Conservation (phyloP, 2,888 invertebrate genomes). For the Strigamia crassipes region DNA sequence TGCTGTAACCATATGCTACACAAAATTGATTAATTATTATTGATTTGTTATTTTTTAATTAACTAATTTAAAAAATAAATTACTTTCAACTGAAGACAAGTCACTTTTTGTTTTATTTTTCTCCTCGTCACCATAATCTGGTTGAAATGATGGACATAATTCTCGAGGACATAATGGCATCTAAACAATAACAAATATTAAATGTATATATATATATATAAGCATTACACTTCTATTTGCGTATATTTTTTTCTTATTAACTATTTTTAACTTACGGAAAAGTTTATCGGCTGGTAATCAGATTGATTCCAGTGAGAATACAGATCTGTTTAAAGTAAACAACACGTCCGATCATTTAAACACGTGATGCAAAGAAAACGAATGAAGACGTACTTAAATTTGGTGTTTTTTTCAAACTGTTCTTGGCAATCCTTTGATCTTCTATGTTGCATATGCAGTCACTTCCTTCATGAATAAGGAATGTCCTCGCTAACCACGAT, state of each 20-base stretch:
- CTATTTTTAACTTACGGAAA: neutral
- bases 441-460: neutral
- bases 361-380: neutral
- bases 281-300: neutral
- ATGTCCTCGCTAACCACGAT: constrained; percentile 16
- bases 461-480: constrained; percentile 22
- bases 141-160: neutral
- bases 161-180: neutral
- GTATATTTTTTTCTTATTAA: no score
- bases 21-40: neutral
- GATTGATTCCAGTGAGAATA: neutral
- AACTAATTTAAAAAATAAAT: no score
- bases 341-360: neutral
- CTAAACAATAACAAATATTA: neutral
- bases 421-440: neutral
- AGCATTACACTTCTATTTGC: no score
- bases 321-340: neutral
- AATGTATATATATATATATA: no score
- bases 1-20: constrained; percentile 55
- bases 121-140: neutral
- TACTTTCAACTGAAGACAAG: neutral
- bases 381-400: neutral
- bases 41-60: no score
- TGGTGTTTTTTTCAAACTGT: neutral
- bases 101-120: neutral